Evolutionary conservation across 2,888 invertebrate genomes (phyloP).

Genomic region (Choristoneura rosaceana): DNA sequence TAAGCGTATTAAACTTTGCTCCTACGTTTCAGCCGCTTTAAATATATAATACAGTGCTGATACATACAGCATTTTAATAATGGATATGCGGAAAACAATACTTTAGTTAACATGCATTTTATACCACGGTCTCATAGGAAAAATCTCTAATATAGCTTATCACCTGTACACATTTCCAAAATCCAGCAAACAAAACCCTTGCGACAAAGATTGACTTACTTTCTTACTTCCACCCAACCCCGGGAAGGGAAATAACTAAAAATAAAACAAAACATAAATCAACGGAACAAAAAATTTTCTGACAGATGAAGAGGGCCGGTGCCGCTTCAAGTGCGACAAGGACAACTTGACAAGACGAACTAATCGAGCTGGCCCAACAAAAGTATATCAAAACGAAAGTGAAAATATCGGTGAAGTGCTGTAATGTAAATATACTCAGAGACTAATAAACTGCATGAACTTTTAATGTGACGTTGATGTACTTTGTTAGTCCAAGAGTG

Average conservation of each 20-base stretch:
- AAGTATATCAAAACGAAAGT: not conserved
- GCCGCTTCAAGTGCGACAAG: not conserved
- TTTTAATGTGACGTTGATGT: not conserved
- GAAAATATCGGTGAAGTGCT: not conserved
- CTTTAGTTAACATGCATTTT: conserved; percentile 17
- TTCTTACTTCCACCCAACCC: conserved; percentile 77
- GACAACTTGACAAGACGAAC: not conserved
- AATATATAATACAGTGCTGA: conserved; percentile 21
- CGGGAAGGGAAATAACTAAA: conserved; percentile 80
- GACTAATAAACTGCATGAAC: not conserved
- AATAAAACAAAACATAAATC: conserved; percentile 66
- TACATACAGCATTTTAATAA: conserved; percentile 16
- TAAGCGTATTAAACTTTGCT: conserved; percentile 15
- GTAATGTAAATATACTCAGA: not conserved
- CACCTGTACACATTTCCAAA: conserved; percentile 52
- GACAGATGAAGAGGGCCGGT: not conserved
- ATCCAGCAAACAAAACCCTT: conserved; percentile 71
- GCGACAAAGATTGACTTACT: conserved; percentile 75
- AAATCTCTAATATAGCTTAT: conserved; percentile 30
- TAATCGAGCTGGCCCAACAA: not conserved
- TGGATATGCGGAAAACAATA: conserved; percentile 25
- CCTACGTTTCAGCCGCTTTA: conserved; percentile 1
- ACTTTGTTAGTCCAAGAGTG: not conserved
- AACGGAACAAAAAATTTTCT: conserved; percentile 55
- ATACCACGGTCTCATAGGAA: conserved; percentile 7